Evolutionary conservation across 2,797 vertebrate species (phyloP).

Genomic region (Clamator glandarius): DNA sequence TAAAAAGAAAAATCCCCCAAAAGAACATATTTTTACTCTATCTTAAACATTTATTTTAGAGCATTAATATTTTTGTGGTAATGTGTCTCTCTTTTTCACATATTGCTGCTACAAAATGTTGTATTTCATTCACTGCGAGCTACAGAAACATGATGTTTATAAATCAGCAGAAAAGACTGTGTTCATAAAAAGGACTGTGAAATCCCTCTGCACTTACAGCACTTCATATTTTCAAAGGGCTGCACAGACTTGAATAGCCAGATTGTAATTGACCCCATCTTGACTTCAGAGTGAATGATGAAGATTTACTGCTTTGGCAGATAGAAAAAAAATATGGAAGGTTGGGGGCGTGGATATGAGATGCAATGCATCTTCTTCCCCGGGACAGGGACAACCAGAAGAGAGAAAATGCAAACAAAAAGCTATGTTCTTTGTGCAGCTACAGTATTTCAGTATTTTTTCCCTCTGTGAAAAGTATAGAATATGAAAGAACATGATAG

Average conservation of each 20-base stretch:
- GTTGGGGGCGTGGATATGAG: not conserved
- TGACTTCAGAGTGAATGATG: not conserved
- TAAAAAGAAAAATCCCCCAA: accelerated
- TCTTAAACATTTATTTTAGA: not conserved
- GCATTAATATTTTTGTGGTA: not conserved
- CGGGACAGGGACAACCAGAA: not conserved
- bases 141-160: not conserved
- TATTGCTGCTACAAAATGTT: not conserved
- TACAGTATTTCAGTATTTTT: not conserved
- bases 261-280: conserved; percentile 6
- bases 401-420: not conserved
- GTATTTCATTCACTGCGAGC: not conserved
- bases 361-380: not conserved
- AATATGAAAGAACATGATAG: not conserved
- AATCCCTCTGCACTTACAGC: not conserved
- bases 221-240: conserved; percentile 23
- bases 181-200: conserved; percentile 3
- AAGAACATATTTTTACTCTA: not conserved
- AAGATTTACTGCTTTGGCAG: not conserved
- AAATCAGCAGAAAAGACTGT: not conserved
- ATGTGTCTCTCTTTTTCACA: not conserved
- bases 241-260: not conserved
- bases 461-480: not conserved
- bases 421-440: not conserved
- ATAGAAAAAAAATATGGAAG: not conserved